Conservation (phyloP, 1,140 invertebrate genomes). For the Geopemphigus sp. region DNA sequence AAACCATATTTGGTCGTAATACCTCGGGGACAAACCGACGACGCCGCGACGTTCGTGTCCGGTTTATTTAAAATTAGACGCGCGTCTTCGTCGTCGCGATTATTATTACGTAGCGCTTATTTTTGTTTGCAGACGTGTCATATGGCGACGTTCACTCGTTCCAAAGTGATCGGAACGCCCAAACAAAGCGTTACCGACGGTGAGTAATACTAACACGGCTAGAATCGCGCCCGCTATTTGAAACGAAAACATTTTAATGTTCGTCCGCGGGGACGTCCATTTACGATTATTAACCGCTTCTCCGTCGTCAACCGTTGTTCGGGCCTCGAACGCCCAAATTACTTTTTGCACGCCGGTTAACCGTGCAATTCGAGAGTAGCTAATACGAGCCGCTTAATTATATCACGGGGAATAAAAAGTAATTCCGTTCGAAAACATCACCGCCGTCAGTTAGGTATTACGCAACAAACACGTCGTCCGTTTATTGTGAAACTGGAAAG, state of each 20-base stretch:
- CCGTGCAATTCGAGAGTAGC: not conserved
- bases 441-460: not conserved
- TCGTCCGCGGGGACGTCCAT: constrained; percentile 27
- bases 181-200: not conserved
- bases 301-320: not conserved
- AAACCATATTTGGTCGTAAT: not conserved
- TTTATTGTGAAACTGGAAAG: no score
- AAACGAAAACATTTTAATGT: constrained; percentile 11
- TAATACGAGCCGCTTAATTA: constrained; percentile 32
- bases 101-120: no score
- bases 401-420: not conserved
- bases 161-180: not conserved
- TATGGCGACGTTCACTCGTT: not conserved
- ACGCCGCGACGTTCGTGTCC: not conserved
- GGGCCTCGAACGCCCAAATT: constrained; percentile 29
- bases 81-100: no score
- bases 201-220: no score
- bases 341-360: constrained; percentile 29
- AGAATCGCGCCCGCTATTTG: no score
- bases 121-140: not conserved
- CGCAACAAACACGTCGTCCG: not conserved
- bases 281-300: constrained; percentile 5
- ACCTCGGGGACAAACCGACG: not conserved
- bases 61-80: not conserved
- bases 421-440: not conserved